phyloP scores from a whole-genome alignment of 2,888 invertebrate genomes.

The Synergus gifuensis region DNA sequence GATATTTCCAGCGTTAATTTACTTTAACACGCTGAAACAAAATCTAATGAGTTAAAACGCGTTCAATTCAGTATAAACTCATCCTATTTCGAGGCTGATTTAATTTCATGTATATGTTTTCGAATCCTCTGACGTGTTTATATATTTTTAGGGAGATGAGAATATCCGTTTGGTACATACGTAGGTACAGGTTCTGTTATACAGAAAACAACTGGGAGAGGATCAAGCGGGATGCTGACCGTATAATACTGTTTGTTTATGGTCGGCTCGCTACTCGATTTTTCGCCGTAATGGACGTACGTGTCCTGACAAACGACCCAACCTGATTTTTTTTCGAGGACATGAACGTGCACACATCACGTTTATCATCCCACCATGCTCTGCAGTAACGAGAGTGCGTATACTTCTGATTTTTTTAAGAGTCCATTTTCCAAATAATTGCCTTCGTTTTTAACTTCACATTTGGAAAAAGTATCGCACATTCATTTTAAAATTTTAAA shows the following conservation, averaged over 20 bases:
- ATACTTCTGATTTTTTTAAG: constrained; percentile 35
- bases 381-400: not conserved
- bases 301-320: constrained; percentile 71
- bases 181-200: constrained; percentile 54
- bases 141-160: constrained; percentile 42
- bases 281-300: constrained; percentile 74
- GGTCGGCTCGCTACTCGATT: constrained; percentile 71
- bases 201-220: constrained; percentile 57
- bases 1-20: not conserved
- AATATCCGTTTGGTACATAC: constrained; percentile 61
- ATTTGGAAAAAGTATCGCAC: not conserved
- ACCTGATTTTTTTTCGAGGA: constrained; percentile 56
- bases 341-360: constrained; percentile 46
- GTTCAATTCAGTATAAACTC: not conserved
- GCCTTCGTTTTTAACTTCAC: constrained; percentile 29
- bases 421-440: constrained; percentile 25
- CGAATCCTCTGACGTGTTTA: not conserved
- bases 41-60: no score
- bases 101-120: constrained; percentile 7
- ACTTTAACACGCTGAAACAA: not conserved
- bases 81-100: not conserved
- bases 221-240: constrained; percentile 60
- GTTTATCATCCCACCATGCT: constrained; percentile 36
- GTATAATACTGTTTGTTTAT: constrained; percentile 77
- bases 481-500: not conserved